Percentiles rank a stretch among this genome's conserved stretches.
Conservation (phyloP, 2,888 invertebrate species). For the Notocelia uddmanniana region DNA sequence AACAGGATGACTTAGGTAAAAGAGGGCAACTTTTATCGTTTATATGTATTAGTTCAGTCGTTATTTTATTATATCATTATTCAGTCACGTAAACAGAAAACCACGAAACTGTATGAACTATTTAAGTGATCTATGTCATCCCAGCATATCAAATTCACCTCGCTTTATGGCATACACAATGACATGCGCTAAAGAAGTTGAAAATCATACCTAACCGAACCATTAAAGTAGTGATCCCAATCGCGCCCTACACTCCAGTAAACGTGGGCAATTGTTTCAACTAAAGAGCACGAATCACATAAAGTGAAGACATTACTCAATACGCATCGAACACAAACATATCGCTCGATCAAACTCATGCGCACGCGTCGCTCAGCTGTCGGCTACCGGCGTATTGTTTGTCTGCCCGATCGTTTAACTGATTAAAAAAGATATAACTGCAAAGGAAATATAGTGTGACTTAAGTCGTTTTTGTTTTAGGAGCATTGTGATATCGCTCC, state of each 20-base stretch:
- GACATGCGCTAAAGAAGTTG: background rate
- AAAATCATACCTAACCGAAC: background rate
- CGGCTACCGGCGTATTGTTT: constrained; percentile 46
- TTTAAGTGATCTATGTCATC: too few relatives aligned
- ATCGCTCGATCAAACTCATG: constrained; percentile 31
- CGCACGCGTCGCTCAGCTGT: constrained; percentile 43
- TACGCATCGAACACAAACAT: constrained; percentile 27
- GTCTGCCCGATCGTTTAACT: constrained; percentile 25
- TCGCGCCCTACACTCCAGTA: background rate
- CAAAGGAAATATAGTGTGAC: background rate
- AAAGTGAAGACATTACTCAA: constrained; percentile 44
- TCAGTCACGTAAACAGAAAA: background rate
- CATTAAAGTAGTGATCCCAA: constrained; percentile 16
- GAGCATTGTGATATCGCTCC: background rate
- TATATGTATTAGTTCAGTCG: too few relatives aligned
- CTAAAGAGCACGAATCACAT: constrained; percentile 31
- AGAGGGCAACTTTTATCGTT: too few relatives aligned
- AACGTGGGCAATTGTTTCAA: constrained; percentile 27
- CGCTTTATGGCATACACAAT: background rate
- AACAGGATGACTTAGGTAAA: too few relatives aligned
- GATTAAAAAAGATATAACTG: constrained; percentile 1
- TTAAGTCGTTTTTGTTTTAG: background rate
- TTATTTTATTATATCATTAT: too few relatives aligned
- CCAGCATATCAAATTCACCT: too few relatives aligned
- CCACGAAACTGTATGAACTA: background rate